phyloP scores from a whole-genome alignment of 2,888 invertebrate species.

The Hemistola chrysoprasaria region DNA sequence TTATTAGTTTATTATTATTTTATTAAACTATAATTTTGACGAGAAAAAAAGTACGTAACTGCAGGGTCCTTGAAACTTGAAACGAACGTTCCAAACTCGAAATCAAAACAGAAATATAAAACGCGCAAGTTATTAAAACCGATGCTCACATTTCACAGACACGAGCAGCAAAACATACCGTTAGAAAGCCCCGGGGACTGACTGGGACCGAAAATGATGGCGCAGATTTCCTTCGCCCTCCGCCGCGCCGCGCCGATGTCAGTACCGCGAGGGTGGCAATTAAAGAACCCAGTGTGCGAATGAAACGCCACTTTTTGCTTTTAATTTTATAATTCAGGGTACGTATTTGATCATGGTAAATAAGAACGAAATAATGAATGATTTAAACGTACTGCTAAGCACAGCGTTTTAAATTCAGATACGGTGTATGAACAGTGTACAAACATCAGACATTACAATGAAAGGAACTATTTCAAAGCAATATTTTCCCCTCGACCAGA shows the following conservation, averaged over 20 bases:
- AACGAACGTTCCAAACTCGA: no score
- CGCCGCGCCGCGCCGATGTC: slow-evolving; percentile 28
- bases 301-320: slow-evolving; percentile 30
- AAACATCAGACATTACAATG: no score
- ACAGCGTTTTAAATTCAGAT: no score
- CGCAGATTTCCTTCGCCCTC: slow-evolving; percentile 32
- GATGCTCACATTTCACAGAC: slow-evolving; percentile 22
- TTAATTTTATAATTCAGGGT: slow-evolving; percentile 12
- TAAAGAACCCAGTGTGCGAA: slow-evolving; percentile 40
- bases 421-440: no score
- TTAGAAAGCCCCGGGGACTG: slow-evolving; percentile 37
- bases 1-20: no score
- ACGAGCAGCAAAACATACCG: slow-evolving; percentile 29
- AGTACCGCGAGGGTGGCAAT: slow-evolving; percentile 36
- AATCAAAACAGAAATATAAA: not conserved
- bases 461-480: no score
- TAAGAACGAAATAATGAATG: no score
- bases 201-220: slow-evolving; percentile 50
- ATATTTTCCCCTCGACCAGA: no score
- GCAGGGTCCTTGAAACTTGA: no score
- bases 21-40: no score
- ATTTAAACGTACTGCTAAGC: no score
- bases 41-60: no score
- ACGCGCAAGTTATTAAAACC: slow-evolving; percentile 14
- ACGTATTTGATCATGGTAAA: slow-evolving; percentile 27